These are phyloP conservation scores for Timema podura DNA, from an alignment of 2,888 invertebrate genomes.

Conservation along the genomic window DNA sequence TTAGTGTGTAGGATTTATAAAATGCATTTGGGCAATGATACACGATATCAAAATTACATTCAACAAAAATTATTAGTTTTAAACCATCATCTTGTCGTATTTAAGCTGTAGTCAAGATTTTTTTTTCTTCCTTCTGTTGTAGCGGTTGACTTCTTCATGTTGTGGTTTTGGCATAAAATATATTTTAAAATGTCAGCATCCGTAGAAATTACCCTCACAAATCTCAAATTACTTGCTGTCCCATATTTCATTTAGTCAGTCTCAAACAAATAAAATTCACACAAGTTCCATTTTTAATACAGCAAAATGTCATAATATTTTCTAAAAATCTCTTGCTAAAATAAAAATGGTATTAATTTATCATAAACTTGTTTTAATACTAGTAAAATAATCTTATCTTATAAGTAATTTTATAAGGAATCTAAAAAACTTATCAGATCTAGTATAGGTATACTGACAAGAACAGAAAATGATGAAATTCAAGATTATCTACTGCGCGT, in stretches of 20 bases:
- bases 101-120: background rate
- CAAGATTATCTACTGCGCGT: no score
- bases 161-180: background rate
- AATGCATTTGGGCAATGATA: background rate
- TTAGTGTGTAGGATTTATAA: background rate
- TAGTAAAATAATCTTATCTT: background rate
- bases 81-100: background rate
- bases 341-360: background rate
- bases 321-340: background rate
- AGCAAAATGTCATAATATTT: background rate
- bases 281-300: background rate
- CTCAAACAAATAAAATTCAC: background rate
- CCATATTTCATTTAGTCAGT: background rate
- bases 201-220: background rate
- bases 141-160: background rate
- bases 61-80: background rate
- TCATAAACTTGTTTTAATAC: background rate
- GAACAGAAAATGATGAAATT: no score
- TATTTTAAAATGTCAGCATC: background rate
- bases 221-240: background rate
- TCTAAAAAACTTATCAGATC: background rate
- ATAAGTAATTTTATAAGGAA: background rate
- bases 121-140: background rate
- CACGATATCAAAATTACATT: background rate
- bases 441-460: background rate